phyloP scores from a whole-genome alignment of 2,797 vertebrate species.

The Gambelia wislizenii region DNA sequence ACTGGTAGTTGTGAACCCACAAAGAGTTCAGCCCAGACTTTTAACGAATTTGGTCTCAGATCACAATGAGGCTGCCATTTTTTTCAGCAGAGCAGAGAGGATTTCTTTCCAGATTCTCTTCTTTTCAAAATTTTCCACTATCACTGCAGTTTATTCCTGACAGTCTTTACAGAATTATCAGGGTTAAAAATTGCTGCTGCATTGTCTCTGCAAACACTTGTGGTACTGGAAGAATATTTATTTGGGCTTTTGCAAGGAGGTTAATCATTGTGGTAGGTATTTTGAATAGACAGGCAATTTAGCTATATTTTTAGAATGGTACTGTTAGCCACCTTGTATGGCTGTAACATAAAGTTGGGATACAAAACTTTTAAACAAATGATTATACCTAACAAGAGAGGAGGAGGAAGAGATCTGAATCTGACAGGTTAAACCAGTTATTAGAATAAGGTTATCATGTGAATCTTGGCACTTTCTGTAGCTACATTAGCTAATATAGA shows the following conservation, averaged over 20 bases:
- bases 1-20: background rate
- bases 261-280: background rate
- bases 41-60: background rate
- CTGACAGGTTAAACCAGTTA: background rate
- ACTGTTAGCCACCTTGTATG: background rate
- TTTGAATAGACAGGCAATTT: background rate
- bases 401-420: background rate
- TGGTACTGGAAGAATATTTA: background rate
- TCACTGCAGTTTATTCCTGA: background rate
- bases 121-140: background rate
- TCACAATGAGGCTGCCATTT: background rate
- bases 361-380: background rate
- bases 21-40: background rate
- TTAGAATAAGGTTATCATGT: background rate
- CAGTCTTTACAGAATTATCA: too few relatives aligned
- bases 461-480: slow-evolving; percentile 26
- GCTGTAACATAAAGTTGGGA: background rate
- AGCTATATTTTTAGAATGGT: background rate
- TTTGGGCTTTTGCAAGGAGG: background rate
- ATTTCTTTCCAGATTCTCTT: background rate
- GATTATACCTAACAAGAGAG: background rate
- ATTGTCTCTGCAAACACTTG: background rate
- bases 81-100: background rate
- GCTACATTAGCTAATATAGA: slow-evolving; percentile 40
- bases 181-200: background rate